Evolutionary conservation across 2,113 vertebrate species (phyloP), one percentile per base, ranked within the genome.

Genomic region (Neotragus pygmaeus): DNA sequence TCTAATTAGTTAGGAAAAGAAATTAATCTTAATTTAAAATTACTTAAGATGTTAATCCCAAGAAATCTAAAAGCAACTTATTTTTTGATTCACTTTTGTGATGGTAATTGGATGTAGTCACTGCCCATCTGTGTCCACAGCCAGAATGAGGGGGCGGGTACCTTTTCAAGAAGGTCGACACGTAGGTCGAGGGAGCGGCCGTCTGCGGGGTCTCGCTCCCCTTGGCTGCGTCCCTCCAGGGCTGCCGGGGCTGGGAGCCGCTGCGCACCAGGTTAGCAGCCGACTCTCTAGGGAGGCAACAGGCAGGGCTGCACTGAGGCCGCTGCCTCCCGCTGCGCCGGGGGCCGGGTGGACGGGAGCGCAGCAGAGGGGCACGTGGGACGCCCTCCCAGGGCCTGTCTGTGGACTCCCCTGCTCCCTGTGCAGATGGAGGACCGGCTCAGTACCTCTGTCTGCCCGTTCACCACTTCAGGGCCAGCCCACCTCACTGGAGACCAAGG

Each of bases 201-300:
- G 98, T 96, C 83, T 97, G 97, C 9, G 98, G 97, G 23, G 97
- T 98, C 97, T 99, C 99, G 1, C 97, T 99, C 98, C 99, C 99
- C 99, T 99, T 99, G 13, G 99, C 89, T 82, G 99, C 99, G 1
- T 99, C 99, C 36, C 99, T 99, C 99, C 99, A 99, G 12, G 98
- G 99, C 97, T 99, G 99, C 96, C 99, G 99, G 30, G 98, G 99
- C 97, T 99, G 99, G 1, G 99, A 99, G 97, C 99, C 99, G 0
- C 99, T 99, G 43, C 99, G 99, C 97, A 99, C 99, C 90, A 99
- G 98, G 97, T 99, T 99, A 87, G 98, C 99, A 45, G 99, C 99
- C 0, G 99, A 99, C 98, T 99, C 99, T 97, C 99, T 99, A 98
- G 3, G 23, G 13, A 16, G 0, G 77, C 86, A 97, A 92, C 51